These are phyloP conservation scores for Typhlichthys eigenmanni DNA, from an alignment of 2,797 vertebrate genomes.

Conservation along the genomic window DNA sequence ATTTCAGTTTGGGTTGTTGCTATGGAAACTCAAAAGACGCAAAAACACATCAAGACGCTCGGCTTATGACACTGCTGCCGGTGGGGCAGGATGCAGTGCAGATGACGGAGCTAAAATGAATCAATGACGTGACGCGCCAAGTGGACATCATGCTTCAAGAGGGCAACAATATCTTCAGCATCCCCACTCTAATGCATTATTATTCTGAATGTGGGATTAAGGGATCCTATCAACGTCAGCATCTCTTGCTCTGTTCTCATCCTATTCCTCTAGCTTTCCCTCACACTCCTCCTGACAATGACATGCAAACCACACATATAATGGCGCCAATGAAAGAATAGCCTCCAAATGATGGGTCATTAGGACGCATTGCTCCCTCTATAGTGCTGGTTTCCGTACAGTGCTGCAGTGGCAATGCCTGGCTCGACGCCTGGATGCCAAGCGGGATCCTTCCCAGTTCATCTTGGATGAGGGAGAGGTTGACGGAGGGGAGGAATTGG, in stretches of 20 bases:
- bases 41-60: no score
- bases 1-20: no score
- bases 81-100: no score
- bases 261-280: conserved; percentile 11
- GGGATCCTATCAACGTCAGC: neutral
- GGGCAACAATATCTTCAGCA: no score
- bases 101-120: no score
- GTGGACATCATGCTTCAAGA: no score
- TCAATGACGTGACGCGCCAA: no score
- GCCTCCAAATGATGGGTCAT: conserved; percentile 51
- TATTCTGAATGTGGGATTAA: neutral
- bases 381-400: conserved; percentile 47
- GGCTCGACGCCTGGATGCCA: conserved; percentile 2
- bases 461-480: conserved; percentile 3
- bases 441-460: conserved; percentile 25
- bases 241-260: conserved; percentile 4
- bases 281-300: conserved; percentile 18
- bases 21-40: no score
- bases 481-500: neutral
- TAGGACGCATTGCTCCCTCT: conserved; percentile 43
- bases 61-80: no score
- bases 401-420: conserved; percentile 7
- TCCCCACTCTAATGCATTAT: no score
- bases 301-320: conserved; percentile 43
- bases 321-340: conserved; percentile 43